A percentile compares a stretch with the other conserved stretches of the same genome.
Evolutionary conservation across 2,797 vertebrate species (phyloP).

Genomic region (Myotis daubentonii): DNA sequence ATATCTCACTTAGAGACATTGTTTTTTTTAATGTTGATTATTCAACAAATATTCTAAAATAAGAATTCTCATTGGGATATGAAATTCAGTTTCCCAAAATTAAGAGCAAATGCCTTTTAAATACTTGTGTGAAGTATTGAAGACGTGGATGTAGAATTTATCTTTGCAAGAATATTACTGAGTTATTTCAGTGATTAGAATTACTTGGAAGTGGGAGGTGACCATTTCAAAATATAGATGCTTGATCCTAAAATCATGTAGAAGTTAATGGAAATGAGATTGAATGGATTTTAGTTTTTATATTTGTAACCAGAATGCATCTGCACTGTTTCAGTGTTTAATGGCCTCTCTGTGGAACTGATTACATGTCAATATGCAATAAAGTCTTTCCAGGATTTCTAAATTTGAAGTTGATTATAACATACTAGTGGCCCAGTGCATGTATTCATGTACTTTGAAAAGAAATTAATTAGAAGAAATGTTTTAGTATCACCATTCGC

Average conservation of each 20-base stretch:
- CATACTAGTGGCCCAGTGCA: neutral
- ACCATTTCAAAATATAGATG: neutral
- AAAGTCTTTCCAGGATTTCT: neutral
- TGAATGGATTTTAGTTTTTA: neutral
- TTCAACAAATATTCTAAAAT: neutral
- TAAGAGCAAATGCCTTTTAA: neutral
- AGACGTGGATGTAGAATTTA: neutral
- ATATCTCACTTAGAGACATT: neutral
- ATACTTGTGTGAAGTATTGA: neutral
- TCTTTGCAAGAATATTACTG: slow-evolving; percentile 6
- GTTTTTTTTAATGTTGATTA: neutral
- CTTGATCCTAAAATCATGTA: neutral
- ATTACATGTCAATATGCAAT: neutral
- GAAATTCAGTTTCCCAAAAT: neutral
- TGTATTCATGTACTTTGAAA: no score
- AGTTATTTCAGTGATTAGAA: slow-evolving; percentile 32
- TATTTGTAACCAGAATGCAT: neutral
- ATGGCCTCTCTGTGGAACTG: neutral
- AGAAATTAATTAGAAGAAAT: no score
- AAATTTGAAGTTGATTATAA: neutral
- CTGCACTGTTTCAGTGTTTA: neutral
- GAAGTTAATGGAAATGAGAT: neutral
- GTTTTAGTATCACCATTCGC: no score
- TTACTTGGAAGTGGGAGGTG: neutral
- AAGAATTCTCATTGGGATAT: neutral